A percentile compares a stretch with the other conserved stretches of the same genome.
These are phyloP conservation scores for Esox lucius DNA, from an alignment of 2,797 vertebrate species.

Conservation along the genomic window DNA sequence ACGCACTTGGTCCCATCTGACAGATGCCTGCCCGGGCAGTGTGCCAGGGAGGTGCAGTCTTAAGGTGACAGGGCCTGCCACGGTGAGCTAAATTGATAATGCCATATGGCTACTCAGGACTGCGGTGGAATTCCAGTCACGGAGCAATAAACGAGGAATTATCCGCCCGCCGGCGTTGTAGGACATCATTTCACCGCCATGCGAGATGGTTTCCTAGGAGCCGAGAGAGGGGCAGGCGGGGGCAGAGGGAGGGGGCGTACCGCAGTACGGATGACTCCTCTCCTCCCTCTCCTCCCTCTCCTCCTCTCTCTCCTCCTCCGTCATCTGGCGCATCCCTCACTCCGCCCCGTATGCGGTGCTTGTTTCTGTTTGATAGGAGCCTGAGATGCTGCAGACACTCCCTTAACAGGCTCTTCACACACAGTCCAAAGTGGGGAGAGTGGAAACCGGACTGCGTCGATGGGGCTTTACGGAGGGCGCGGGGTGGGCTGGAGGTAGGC, in stretches of 20 bases:
- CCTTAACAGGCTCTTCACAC: conserved; percentile 13
- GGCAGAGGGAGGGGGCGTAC: conserved; percentile 35
- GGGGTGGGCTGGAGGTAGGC: conserved; percentile 19
- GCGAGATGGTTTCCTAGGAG: conserved; percentile 35
- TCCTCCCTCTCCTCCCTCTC: neutral
- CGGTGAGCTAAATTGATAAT: conserved; percentile 65
- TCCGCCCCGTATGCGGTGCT: neutral
- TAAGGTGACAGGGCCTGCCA: conserved; percentile 35
- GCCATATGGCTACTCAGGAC: conserved; percentile 59
- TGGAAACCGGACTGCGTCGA: conserved; percentile 22
- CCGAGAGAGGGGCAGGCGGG: neutral
- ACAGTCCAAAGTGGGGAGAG: conserved; percentile 20
- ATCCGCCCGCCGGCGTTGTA: conserved; percentile 50
- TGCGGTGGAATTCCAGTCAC: conserved; percentile 58
- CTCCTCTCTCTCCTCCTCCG: conserved; percentile 10
- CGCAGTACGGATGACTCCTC: conserved; percentile 14
- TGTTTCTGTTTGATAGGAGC: neutral
- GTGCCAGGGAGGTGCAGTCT: conserved; percentile 55
- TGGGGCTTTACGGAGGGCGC: neutral
- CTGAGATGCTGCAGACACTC: neutral
- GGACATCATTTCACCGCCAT: conserved; percentile 54
- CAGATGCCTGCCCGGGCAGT: conserved; percentile 59
- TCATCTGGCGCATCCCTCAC: conserved; percentile 20
- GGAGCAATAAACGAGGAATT: conserved; percentile 53
- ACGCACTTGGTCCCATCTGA: conserved; percentile 25